phyloP scores from a whole-genome alignment of 2,888 invertebrate species.

The Tenthredo amoena region DNA sequence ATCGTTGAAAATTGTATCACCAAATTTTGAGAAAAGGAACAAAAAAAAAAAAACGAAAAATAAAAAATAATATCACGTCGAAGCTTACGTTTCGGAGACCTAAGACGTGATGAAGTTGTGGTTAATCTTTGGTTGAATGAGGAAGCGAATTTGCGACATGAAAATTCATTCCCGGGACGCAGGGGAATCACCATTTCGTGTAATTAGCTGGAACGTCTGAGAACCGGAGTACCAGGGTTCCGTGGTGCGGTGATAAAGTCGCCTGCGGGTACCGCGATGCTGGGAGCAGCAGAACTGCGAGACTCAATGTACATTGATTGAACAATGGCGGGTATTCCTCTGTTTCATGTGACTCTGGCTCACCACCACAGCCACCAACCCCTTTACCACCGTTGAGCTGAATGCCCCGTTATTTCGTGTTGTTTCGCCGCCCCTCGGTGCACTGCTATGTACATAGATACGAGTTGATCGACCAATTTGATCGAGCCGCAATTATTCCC shows the following conservation, averaged over 20 bases:
- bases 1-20: neutral
- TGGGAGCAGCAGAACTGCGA: constrained; percentile 55
- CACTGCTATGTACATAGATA: constrained; percentile 56
- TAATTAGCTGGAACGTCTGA: constrained; percentile 74
- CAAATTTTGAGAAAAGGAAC: too few species aligned
- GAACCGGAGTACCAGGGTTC: constrained; percentile 68
- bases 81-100: neutral
- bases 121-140: neutral
- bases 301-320: constrained; percentile 74
- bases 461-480: constrained; percentile 48
- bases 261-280: constrained; percentile 71
- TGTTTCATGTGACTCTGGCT: constrained; percentile 52
- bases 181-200: constrained; percentile 56
- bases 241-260: constrained; percentile 68
- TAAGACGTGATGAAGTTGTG: neutral
- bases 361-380: constrained; percentile 39
- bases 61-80: too few species aligned
- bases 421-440: constrained; percentile 52
- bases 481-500: constrained; percentile 46
- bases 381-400: constrained; percentile 33
- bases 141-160: constrained; percentile 4
- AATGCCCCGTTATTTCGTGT: constrained; percentile 60
- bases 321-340: constrained; percentile 68
- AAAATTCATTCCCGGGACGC: constrained; percentile 32
- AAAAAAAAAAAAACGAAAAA: too few species aligned